Base-by-base conservation (phyloP, 2,888 invertebrate genomes). In the Heliconius aoede region DNA sequence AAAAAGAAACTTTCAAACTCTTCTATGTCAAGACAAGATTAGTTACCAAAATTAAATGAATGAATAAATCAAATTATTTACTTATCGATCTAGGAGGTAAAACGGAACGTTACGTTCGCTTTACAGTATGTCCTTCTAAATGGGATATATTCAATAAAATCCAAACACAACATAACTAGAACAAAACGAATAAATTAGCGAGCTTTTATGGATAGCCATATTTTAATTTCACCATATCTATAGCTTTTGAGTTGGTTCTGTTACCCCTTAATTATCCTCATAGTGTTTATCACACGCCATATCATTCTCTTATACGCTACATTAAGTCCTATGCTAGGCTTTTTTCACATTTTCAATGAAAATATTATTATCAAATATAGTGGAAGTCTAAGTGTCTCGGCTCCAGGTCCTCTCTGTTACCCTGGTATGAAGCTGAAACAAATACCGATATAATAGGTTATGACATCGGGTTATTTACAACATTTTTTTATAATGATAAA, bases 281-380 rank as follows among this genome's bases (percentile, higher is more conserved):
- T n/a, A 55, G 68, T 83, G 80, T 73, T 76, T 76, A 72, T 81
- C 79, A 79, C 81, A 80, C 73, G 76, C 79, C 79, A 80, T 79
- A 78, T 76, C 76, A 69, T 55, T 73, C 62, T 71, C 61, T 26
- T 72, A 61, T 72, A 40, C 55, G 36, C 75, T 55, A 75, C 75
- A 46, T 62, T 72, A 72, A 40, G 40, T 61, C 21, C 40, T 40
- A 40, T 36, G 21, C 21, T 61, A 72, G 72, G 72, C 36, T 72
- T 7, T 2, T 40, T 61, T 21, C 72, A 72, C 61, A 65, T 36
- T 65, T 65, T 65, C 8, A 32, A n/a, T 68, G 11, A 24, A 32
- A 30, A 51, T 28, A 30, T 21, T 21, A 26, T 11, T 21, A n/a
- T 8, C 9, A 24, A 11, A 58, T 3, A 58, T 24, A 24, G 24